phyloP scores from a whole-genome alignment of 1,140 invertebrate genomes.

The Glomeris maerens region DNA sequence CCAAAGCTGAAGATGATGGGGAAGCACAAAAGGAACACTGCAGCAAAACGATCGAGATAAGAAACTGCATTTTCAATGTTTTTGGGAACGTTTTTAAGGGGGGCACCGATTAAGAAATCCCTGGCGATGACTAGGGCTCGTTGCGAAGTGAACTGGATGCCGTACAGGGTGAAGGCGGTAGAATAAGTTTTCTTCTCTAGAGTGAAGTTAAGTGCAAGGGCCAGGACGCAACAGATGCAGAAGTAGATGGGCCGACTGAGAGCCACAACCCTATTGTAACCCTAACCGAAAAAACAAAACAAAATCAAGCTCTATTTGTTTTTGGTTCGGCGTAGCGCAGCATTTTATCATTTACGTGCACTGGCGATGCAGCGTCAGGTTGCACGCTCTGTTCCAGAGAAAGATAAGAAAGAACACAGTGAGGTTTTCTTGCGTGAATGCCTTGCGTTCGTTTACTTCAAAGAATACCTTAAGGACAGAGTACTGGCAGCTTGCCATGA shows the following conservation, averaged over 20 bases:
- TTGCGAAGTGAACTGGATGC: slow-evolving; percentile 51
- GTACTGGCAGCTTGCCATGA: slow-evolving; percentile 93
- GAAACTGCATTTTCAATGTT: background rate
- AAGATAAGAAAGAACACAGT: slow-evolving; percentile 10
- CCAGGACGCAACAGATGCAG: slow-evolving; percentile 61
- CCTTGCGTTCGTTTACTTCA: background rate
- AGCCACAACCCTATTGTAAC: slow-evolving; percentile 90
- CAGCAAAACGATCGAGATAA: slow-evolving; percentile 13
- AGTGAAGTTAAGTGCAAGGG: slow-evolving; percentile 50
- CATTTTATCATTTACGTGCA: slow-evolving; percentile 45
- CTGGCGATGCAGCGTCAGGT: slow-evolving; percentile 93
- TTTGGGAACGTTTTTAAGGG: slow-evolving; percentile 9
- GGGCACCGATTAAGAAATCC: slow-evolving; percentile 45
- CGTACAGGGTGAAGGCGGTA: slow-evolving; percentile 50
- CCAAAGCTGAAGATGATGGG: slow-evolving; percentile 87
- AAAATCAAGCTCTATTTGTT: slow-evolving; percentile 1
- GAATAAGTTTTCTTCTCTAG: slow-evolving; percentile 25
- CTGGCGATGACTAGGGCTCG: slow-evolving; percentile 49
- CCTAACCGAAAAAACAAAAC: slow-evolving; percentile 33
- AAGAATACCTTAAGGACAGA: slow-evolving; percentile 65
- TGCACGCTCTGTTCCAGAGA: slow-evolving; percentile 61
- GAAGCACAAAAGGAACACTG: slow-evolving; percentile 72
- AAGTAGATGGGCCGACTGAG: slow-evolving; percentile 91
- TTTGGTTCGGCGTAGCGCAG: background rate
- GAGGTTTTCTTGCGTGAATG: background rate